Evolutionary conservation across 2,797 vertebrate species (phyloP), one percentile per base, ranked within the genome.

Genomic region (Neopelma chrysocephalum): DNA sequence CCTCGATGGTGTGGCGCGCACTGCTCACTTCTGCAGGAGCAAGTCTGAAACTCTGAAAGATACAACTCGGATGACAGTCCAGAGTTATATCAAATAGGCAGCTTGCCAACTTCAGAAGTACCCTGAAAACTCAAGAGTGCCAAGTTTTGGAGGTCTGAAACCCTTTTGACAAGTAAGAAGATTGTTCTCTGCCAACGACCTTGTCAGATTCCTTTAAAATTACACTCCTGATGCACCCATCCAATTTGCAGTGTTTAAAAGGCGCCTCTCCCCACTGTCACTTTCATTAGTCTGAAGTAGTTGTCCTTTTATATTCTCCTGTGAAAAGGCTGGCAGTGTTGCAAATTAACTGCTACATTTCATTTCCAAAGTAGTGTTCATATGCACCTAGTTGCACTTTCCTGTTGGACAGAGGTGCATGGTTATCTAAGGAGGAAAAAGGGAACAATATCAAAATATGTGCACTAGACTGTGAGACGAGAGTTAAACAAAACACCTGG

Each of bases 131-230:
- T 83, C 61, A 51, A 48, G 15, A 75, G 42, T 54, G n/a, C 53
- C 64, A 75, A 60, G 20, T 91, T 91, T 53, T 66, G 80, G 70
- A 95, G 65, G 54, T 79, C 85, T 94, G 65, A 89, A 95, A 83
- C 61, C 18, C 34, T 91, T 91, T 56, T 0, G 1, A 83, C 57
- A 62, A 76, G 61, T 34, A 70, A 72, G 61, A 69, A 90, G 45
- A 64, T 22, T 85, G 77, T 82, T 95, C 86, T 93, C 90, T 87
- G 75, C 72, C 77, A 95, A 87, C 0, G 8, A 82, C 86, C 83
- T 93, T 96, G 96, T 96, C 96, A 92, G 82, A 53, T 89, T 94
- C 61, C 79, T 91, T 97, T 95, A 96, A 96, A 95, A 90, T 93
- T 91, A 92, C 21, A 6, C 48, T 78, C 15, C 64, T 83, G 93